Evolutionary conservation across 2,797 vertebrate genomes (phyloP).

Genomic region (Echeneis naucrates): DNA sequence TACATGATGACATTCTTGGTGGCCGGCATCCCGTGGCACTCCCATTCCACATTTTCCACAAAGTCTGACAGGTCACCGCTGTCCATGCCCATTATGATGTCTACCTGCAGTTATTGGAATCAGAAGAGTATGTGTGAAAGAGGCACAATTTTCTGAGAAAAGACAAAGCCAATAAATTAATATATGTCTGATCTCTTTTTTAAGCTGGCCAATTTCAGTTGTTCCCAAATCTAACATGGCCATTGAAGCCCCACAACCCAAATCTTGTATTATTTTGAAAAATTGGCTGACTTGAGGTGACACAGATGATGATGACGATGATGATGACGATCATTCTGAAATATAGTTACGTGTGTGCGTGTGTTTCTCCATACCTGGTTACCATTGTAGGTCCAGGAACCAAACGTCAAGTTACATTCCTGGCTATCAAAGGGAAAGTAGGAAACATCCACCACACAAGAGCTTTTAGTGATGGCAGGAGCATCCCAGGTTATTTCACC

Average conservation of each 20-base stretch:
- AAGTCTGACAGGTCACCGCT: conserved; percentile 96
- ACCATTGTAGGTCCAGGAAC: conserved; percentile 99
- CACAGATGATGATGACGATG: too few relatives aligned
- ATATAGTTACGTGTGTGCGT: too few relatives aligned
- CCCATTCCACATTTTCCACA: conserved; percentile 97
- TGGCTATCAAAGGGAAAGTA: conserved; percentile 98
- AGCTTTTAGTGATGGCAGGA: conserved; percentile 97
- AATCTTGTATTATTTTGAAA: not conserved
- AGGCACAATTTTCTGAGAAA: too few relatives aligned
- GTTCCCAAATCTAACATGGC: not conserved
- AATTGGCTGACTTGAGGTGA: not conserved
- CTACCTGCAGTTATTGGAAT: conserved; percentile 80
- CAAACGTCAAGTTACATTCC: conserved; percentile 97
- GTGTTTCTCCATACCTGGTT: conserved; percentile 85
- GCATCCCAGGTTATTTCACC: conserved; percentile 97
- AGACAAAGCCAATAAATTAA: not conserved
- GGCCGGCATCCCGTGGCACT: conserved; percentile 95
- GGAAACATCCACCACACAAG: conserved; percentile 96
- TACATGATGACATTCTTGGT: conserved; percentile 96
- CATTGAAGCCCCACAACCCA: not conserved
- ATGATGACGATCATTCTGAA: not conserved
- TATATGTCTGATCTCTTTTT: conserved; percentile 2
- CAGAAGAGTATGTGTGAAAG: conserved; percentile 1
- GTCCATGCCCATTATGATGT: conserved; percentile 92
- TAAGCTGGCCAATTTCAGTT: not conserved